Evolutionary conservation across 2,888 invertebrate species (phyloP).

Genomic region (Dryobotodes eremita): DNA sequence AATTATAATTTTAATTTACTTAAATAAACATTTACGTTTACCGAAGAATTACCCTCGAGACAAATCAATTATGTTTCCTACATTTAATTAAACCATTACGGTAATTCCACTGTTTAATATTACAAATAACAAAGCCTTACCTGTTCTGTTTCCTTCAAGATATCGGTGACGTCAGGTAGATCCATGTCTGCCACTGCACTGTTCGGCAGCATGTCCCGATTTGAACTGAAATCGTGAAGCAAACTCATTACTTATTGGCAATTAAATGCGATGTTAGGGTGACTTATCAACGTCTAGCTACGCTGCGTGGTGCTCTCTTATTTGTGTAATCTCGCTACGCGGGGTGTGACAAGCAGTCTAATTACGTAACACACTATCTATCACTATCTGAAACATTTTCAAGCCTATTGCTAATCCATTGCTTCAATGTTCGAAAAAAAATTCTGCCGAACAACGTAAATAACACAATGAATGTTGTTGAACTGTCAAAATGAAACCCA

Average conservation of each 20-base stretch:
- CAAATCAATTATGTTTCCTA: not conserved
- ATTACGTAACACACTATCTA: too few relatives aligned
- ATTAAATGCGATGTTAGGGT: conserved; percentile 36
- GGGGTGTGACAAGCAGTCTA: too few relatives aligned
- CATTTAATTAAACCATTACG: not conserved
- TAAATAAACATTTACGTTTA: not conserved
- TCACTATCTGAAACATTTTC: too few relatives aligned
- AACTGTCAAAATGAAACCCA: too few relatives aligned
- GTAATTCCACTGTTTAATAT: conserved; percentile 18
- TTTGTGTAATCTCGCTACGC: not conserved
- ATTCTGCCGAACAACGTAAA: too few relatives aligned
- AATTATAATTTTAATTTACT: not conserved
- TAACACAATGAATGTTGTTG: too few relatives aligned
- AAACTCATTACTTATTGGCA: conserved; percentile 29
- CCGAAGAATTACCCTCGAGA: not conserved
- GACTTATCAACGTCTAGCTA: conserved; percentile 19
- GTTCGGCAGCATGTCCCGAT: conserved; percentile 72
- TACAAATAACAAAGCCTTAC: conserved; percentile 63
- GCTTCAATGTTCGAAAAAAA: too few relatives aligned
- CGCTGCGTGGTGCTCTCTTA: not conserved
- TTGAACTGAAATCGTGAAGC: conserved; percentile 61
- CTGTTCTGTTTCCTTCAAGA: conserved; percentile 80
- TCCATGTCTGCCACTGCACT: conserved; percentile 72
- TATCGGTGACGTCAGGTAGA: conserved; percentile 75
- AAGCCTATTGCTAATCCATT: too few relatives aligned